Evolutionary conservation across 2,888 invertebrate genomes (phyloP).

Genomic region (Suillia variegata): DNA sequence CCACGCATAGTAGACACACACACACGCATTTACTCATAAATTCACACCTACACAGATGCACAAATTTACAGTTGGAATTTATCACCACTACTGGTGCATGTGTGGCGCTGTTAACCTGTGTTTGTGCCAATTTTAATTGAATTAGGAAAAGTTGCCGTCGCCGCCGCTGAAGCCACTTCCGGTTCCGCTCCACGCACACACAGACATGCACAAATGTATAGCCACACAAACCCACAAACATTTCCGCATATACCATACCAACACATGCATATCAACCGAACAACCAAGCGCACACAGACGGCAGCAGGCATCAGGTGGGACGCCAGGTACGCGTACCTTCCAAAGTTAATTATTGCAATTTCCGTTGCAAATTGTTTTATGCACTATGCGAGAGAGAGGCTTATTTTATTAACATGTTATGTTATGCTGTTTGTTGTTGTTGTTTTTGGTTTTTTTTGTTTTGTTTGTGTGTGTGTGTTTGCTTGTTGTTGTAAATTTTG

Average conservation of each 20-base stretch:
- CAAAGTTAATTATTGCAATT: conserved; percentile 55
- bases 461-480: not conserved
- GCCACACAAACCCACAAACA: not conserved
- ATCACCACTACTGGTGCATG: not conserved
- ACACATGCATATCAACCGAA: no score
- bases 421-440: not conserved
- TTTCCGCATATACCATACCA: not conserved
- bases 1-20: not conserved
- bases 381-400: conserved; percentile 39
- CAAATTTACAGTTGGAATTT: not conserved
- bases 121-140: conserved; percentile 47
- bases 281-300: not conserved
- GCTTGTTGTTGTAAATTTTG: not conserved
- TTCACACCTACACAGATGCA: not conserved
- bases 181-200: not conserved
- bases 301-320: conserved; percentile 13
- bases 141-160: conserved; percentile 38
- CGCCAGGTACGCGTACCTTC: conserved; percentile 43
- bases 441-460: not conserved
- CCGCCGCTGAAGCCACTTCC: not conserved
- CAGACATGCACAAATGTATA: conserved; percentile 4
- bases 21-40: not conserved
- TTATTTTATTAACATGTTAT: conserved; percentile 21
- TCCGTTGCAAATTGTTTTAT: conserved; percentile 54
- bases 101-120: conserved; percentile 10